phyloP scores from a whole-genome alignment of 2,888 invertebrate genomes.

The Loripinus fragilis region DNA sequence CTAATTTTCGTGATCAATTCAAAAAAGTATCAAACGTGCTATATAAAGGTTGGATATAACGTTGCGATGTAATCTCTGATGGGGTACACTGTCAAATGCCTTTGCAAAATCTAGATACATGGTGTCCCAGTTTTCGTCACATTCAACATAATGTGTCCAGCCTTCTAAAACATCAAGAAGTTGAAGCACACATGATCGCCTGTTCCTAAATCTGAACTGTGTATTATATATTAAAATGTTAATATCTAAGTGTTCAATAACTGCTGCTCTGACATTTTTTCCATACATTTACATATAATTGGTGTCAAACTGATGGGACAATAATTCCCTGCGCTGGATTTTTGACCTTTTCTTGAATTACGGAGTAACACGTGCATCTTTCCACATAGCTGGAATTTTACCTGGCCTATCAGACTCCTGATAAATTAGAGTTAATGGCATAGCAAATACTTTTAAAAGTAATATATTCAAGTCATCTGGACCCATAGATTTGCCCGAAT shows the following conservation, averaged over 20 bases:
- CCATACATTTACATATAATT: conserved; percentile 14
- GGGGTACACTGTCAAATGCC: conserved; percentile 5
- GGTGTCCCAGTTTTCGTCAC: background rate
- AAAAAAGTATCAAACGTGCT: too few species aligned
- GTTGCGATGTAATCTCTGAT: background rate
- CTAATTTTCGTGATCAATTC: too few species aligned
- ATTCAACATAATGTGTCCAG: background rate
- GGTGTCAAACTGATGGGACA: conserved; percentile 12
- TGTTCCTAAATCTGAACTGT: background rate
- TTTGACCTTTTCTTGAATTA: conserved; percentile 9
- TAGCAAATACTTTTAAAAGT: conserved; percentile 4
- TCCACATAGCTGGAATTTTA: conserved; percentile 11
- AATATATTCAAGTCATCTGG: conserved; percentile 1
- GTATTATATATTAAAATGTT: conserved; percentile 2
- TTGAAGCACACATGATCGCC: conserved; percentile 1
- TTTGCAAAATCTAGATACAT: conserved; percentile 3
- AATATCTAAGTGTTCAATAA: conserved; percentile 1
- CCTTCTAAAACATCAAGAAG: background rate
- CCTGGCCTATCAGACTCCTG: background rate
- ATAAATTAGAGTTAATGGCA: conserved; percentile 2
- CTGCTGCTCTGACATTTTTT: conserved; percentile 9
- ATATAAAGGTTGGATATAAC: too few species aligned
- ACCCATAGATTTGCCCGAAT: conserved; percentile 20
- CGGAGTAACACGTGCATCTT: conserved; percentile 6
- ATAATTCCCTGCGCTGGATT: conserved; percentile 14